Base-by-base conservation (phyloP, 2,888 invertebrate genomes). In the Caenorhabditis afra region DNA sequence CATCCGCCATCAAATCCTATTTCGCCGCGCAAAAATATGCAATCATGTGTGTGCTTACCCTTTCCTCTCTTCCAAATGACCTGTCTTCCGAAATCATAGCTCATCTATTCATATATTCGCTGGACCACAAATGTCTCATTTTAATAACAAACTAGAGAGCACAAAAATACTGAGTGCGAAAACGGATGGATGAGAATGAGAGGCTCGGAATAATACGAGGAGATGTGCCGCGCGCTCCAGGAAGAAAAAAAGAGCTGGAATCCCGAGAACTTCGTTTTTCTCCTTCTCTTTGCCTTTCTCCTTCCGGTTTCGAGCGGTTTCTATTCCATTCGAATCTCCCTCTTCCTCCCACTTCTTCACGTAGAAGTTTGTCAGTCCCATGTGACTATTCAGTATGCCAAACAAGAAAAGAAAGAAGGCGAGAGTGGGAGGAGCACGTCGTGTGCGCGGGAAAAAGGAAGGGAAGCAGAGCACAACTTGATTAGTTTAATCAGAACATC, bases 401-500 rank as follows among this genome's bases (percentile, higher is more conserved):
- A 65, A 66, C 55, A 53, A 70, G 70, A 41, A 70, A 65, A 7
- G 7, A 59, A 59, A 66, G 29, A 45, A 50, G 53, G 20, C 39
- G 44, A n/a, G 58, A 53, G 55, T 29, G 29, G 29, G 29, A 29
- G 29, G 29, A 29, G 29, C 4, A 29, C 4, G 39, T 39, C n/a
- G 35, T 44, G 58, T 67, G 61, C 61, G 47, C 39, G 50, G 10
- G 22, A 49, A 41, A 12, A 39, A 45, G 52, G 44, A 22, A 49
- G 39, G 45, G 52, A 64, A 52, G 20, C 59, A 61, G 75, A 59
- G 64, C 70, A 65, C 66, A 73, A 79, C 73, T 79, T 73, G 79
- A 79, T 79, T 79, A 79, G 73, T 79, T 59, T 79, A 79, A 79
- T 79, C 79, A 79, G 73, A 73, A 79, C 70, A 77, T 77, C 71